A percentile compares a stretch with the other conserved stretches of the same genome.
Conservation (phyloP, 2,113 vertebrate genomes). For the Chamaetylas fuelleborni region DNA sequence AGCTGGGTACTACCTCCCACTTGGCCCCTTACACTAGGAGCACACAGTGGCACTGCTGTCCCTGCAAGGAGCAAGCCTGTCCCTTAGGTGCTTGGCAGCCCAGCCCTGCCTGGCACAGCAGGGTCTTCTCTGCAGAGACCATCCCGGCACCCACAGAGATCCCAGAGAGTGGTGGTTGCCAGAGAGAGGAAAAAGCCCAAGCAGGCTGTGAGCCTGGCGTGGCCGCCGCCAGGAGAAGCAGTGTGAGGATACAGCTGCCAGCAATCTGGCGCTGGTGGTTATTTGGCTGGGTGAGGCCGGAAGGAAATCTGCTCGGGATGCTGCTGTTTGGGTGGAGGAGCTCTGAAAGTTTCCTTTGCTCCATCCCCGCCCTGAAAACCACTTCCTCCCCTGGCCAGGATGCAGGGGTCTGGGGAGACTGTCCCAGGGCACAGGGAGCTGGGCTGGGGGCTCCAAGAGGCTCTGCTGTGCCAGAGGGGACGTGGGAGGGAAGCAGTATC, state of each 20-base stretch:
- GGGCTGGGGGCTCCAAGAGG: background rate
- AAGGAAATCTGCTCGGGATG: conserved; percentile 38
- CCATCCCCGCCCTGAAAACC: background rate
- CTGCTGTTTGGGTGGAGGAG: background rate
- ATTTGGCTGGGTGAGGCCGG: background rate
- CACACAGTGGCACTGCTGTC: background rate
- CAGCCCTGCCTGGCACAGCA: background rate
- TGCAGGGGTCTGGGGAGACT: background rate
- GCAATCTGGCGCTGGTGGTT: background rate
- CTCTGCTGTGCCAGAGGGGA: background rate
- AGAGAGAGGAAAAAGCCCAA: background rate
- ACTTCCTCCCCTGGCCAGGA: background rate
- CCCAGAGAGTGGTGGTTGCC: background rate
- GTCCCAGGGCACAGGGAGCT: rapidly evolving
- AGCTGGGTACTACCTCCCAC: rapidly evolving
- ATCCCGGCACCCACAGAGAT: rapidly evolving
- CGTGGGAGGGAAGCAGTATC: background rate
- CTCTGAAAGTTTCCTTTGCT: conserved; percentile 8
- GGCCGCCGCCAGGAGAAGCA: background rate
- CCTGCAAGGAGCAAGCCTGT: background rate
- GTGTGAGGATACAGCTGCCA: background rate
- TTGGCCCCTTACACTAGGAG: background rate
- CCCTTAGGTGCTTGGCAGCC: background rate
- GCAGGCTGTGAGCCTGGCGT: background rate
- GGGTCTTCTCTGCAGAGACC: background rate